These are phyloP conservation scores for Callimorpha dominula DNA, from an alignment of 2,888 invertebrate genomes.

Conservation along the genomic window DNA sequence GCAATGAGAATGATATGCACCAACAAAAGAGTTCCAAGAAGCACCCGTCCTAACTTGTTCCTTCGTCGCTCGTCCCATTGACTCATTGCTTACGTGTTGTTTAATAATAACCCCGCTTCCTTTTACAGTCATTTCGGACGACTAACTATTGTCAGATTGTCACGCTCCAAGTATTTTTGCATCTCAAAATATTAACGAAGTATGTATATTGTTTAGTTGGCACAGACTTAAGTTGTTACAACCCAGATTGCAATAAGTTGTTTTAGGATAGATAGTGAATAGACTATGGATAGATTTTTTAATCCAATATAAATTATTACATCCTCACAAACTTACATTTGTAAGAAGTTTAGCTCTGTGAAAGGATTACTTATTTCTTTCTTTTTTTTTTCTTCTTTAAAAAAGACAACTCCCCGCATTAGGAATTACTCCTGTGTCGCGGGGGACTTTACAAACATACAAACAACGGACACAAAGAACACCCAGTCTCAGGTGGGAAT, in stretches of 20 bases:
- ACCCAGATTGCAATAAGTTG: not conserved
- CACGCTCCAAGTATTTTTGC: constrained; percentile 49
- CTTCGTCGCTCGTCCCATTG: constrained; percentile 72
- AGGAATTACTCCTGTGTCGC: too few relatives aligned
- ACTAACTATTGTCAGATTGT: constrained; percentile 65
- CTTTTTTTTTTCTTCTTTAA: too few relatives aligned
- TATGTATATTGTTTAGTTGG: constrained; percentile 9
- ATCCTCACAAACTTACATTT: too few relatives aligned
- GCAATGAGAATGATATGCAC: constrained; percentile 82
- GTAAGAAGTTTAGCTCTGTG: too few relatives aligned
- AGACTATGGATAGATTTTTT: not conserved
- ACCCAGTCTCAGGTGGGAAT: too few relatives aligned
- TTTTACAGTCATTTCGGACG: constrained; percentile 69
- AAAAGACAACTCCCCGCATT: too few relatives aligned
- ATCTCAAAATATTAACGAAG: constrained; percentile 34
- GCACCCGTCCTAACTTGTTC: constrained; percentile 72
- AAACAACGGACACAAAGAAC: too few relatives aligned
- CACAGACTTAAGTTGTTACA: not conserved
- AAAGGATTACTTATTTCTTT: too few relatives aligned
- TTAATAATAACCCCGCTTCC: constrained; percentile 79
- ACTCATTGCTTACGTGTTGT: constrained; percentile 78
- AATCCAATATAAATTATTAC: too few relatives aligned
- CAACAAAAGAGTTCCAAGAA: constrained; percentile 83
- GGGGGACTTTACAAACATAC: too few relatives aligned
- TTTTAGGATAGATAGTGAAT: not conserved